Conservation (phyloP, 2,113 vertebrate species). For the Meriones unguiculatus region DNA sequence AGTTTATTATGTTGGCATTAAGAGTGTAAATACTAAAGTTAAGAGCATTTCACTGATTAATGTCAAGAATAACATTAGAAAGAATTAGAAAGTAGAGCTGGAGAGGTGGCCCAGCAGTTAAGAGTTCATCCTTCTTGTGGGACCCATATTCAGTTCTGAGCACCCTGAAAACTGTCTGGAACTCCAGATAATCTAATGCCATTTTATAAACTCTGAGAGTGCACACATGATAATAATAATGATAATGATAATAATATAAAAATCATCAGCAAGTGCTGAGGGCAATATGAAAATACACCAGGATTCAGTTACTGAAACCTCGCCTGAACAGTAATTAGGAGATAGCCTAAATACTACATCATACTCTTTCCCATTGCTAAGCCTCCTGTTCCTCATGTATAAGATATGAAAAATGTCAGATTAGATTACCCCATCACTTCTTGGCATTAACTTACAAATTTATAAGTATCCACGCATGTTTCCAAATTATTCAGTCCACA, state of each 20-base stretch:
- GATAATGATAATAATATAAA: background rate
- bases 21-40: background rate
- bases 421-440: background rate
- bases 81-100: background rate
- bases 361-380: background rate
- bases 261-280: background rate
- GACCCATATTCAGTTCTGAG: background rate
- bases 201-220: background rate
- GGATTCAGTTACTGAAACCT: background rate
- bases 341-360: background rate
- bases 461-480: background rate
- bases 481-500: background rate
- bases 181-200: background rate
- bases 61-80: background rate
- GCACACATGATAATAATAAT: background rate
- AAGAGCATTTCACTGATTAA: background rate
- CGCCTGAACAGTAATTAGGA: background rate
- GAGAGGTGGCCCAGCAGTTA: background rate
- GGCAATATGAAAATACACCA: background rate
- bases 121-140: background rate
- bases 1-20: background rate
- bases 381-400: background rate
- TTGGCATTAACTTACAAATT: background rate
- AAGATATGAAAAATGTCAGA: background rate
- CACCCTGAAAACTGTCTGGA: background rate